phyloP scores from a whole-genome alignment of 2,113 vertebrate species.

The Sturnus vulgaris region DNA sequence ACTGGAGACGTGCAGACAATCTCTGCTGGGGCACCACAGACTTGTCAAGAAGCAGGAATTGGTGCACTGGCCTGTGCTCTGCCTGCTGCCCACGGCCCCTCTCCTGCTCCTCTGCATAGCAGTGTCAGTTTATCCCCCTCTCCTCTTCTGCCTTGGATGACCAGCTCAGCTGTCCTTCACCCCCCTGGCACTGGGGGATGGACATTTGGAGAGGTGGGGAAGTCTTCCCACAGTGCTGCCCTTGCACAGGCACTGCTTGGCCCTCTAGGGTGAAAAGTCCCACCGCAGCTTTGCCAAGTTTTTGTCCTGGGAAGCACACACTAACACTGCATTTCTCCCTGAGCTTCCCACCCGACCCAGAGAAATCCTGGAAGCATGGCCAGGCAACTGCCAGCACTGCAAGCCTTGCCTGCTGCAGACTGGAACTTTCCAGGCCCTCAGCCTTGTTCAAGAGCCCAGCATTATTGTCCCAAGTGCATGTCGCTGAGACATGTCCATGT shows the following conservation, averaged over 20 bases:
- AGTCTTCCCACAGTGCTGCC: background rate
- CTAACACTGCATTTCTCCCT: too few species aligned
- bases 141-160: background rate
- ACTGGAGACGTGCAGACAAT: background rate
- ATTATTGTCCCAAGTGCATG: background rate
- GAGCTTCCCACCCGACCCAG: background rate
- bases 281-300: background rate
- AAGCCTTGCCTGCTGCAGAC: rapidly evolving
- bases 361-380: background rate
- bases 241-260: background rate
- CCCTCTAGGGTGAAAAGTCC: background rate
- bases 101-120: background rate
- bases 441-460: background rate
- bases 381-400: background rate
- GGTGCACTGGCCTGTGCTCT: background rate
- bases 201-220: background rate
- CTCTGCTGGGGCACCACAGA: background rate
- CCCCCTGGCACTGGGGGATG: too few species aligned
- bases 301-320: background rate
- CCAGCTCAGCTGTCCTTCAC: rapidly evolving
- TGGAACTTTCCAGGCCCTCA: background rate
- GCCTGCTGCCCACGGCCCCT: background rate
- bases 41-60: background rate
- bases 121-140: background rate
- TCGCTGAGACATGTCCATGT: background rate